Conservation (phyloP, 1,140 invertebrate species). For the Grapholita molesta region DNA sequence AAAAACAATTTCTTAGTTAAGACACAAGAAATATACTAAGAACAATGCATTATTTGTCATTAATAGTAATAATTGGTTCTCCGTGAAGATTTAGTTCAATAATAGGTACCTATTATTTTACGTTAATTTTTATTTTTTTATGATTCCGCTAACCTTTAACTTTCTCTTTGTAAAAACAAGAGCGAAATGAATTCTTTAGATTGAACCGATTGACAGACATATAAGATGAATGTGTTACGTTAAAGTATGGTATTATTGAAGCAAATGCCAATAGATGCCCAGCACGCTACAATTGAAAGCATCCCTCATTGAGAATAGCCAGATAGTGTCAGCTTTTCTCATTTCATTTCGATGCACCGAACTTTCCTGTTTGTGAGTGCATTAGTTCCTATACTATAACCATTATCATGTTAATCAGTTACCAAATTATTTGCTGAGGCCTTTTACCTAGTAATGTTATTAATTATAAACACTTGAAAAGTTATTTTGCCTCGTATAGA, state of each 20-base stretch:
- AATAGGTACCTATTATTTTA: neutral
- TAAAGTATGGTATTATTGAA: neutral
- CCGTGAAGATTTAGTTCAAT: too few relatives aligned
- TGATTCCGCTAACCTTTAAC: neutral
- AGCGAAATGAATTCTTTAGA: neutral
- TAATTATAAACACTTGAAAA: too few relatives aligned
- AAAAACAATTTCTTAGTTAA: too few relatives aligned
- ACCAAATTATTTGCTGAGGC: neutral
- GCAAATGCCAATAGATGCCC: neutral
- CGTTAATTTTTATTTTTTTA: neutral
- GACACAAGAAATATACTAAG: too few relatives aligned
- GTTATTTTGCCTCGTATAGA: too few relatives aligned
- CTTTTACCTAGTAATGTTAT: neutral
- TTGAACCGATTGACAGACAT: neutral
- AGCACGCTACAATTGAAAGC: slow-evolving; percentile 1
- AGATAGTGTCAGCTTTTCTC: too few relatives aligned
- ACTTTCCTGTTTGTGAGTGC: neutral
- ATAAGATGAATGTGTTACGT: neutral
- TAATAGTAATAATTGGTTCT: too few relatives aligned
- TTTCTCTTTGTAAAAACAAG: neutral
- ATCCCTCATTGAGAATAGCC: neutral
- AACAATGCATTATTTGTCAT: too few relatives aligned
- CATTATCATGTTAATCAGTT: neutral
- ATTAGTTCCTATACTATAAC: slow-evolving; percentile 3
- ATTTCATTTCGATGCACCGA: neutral